Conservation (phyloP, 2,113 vertebrate genomes). For the Entosphenus tridentatus region DNA sequence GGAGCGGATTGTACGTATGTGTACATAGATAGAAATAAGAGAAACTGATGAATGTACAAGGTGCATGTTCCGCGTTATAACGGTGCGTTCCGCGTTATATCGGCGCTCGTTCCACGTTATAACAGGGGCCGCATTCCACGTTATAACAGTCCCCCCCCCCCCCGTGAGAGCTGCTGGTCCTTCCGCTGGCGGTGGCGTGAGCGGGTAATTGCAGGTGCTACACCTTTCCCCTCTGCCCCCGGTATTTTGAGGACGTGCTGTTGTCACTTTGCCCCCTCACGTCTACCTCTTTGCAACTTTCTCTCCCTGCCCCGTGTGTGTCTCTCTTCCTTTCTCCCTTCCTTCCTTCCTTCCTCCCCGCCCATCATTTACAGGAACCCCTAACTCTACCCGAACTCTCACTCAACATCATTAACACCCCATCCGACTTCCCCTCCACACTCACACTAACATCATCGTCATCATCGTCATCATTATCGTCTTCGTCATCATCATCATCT, state of each 20-base stretch:
- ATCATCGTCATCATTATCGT: no score
- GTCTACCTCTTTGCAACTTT: background rate
- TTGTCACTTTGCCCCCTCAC: background rate
- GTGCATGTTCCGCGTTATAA: no score
- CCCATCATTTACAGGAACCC: slow-evolving; percentile 6
- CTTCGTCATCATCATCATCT: no score
- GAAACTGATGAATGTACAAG: no score
- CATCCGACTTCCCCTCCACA: background rate
- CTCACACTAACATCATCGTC: background rate
- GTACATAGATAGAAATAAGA: no score
- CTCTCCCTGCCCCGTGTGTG: slow-evolving; percentile 8
- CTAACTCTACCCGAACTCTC: slow-evolving; percentile 10
- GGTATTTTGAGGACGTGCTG: slow-evolving; percentile 3
- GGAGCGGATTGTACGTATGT: no score
- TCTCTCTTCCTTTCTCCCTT: slow-evolving; percentile 9
- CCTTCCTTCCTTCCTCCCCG: slow-evolving; percentile 1
- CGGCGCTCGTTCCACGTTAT: no score
- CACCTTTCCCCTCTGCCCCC: slow-evolving; percentile 9
- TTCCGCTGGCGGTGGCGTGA: slow-evolving; percentile 37
- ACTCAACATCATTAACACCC: slow-evolving; percentile 10
- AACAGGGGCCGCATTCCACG: no score
- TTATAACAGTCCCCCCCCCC: slow-evolving; percentile 12
- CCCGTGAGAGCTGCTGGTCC: slow-evolving; percentile 21
- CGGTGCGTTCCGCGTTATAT: no score
- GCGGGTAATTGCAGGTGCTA: background rate